Percentiles rank a stretch among this genome's conserved stretches.
Conservation (phyloP, 2,113 vertebrate species). For the Nyctibius bracteatus region DNA sequence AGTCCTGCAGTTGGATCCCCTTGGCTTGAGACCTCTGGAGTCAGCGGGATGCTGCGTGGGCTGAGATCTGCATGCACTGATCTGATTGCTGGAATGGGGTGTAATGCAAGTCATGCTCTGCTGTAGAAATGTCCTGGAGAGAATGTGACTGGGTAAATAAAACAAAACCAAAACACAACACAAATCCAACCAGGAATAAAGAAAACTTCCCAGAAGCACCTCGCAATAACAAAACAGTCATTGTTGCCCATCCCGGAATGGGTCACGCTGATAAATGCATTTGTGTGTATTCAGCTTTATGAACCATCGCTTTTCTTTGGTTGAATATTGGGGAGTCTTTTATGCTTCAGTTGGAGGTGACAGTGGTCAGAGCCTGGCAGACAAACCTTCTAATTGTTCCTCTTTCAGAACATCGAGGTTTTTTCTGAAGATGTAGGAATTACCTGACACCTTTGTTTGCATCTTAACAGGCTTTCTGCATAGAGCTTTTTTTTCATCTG, state of each 20-base stretch:
- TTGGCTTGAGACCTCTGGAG: not conserved
- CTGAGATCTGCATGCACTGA: not conserved
- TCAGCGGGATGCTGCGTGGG: not conserved
- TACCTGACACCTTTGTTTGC: not conserved
- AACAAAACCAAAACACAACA: not conserved
- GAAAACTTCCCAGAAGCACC: slow-evolving; percentile 21
- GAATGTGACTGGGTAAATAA: not conserved
- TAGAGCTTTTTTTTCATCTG: not conserved
- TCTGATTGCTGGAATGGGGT: not conserved
- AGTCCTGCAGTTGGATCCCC: not conserved
- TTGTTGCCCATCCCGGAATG: not conserved
- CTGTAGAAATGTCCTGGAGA: not conserved
- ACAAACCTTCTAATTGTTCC: not conserved
- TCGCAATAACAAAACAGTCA: not conserved
- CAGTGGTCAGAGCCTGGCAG: not conserved
- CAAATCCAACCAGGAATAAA: not conserved
- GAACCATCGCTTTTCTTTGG: not conserved
- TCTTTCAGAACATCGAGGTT: not conserved
- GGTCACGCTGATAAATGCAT: not conserved
- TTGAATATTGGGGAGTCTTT: not conserved
- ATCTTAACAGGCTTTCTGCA: not conserved
- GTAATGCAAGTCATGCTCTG: not conserved
- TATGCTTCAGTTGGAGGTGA: not conserved
- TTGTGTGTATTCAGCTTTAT: not conserved
- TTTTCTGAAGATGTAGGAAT: not conserved